phyloP scores from a whole-genome alignment of 1,140 invertebrate genomes.

The Doryteuthis pealeii region DNA sequence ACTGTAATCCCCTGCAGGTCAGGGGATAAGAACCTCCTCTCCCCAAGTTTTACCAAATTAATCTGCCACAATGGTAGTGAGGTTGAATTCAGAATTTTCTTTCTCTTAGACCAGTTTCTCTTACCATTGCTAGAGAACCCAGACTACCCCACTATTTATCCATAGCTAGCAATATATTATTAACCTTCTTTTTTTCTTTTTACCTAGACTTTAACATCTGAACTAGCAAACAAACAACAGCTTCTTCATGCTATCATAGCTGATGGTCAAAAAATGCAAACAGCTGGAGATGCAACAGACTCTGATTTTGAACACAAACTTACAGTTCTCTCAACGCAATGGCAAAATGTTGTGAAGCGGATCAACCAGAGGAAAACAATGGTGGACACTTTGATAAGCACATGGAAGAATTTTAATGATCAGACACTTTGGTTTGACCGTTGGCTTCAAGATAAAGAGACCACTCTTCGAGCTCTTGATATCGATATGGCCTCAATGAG shows the following conservation, averaged over 20 bases:
- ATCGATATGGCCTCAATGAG: constrained; percentile 43
- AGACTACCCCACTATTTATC: too few relatives aligned
- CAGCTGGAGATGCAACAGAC: constrained; percentile 46
- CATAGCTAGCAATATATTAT: too few relatives aligned
- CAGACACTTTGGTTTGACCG: constrained; percentile 72
- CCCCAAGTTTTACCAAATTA: too few relatives aligned
- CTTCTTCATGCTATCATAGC: constrained; percentile 54
- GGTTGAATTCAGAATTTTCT: too few relatives aligned
- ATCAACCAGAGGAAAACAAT: constrained; percentile 78
- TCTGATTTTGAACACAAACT: constrained; percentile 67
- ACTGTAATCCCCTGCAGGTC: too few relatives aligned
- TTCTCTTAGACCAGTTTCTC: too few relatives aligned
- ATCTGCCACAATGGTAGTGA: too few relatives aligned
- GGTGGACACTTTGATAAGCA: constrained; percentile 70
- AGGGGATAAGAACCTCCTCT: too few relatives aligned
- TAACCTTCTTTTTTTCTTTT: too few relatives aligned
- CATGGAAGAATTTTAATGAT: constrained; percentile 81
- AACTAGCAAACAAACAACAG: constrained; percentile 52
- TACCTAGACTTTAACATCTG: constrained; percentile 50
- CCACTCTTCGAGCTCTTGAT: constrained; percentile 69
- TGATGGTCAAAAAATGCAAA: constrained; percentile 54
- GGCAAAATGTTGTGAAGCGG: constrained; percentile 79
- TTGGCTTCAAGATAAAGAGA: constrained; percentile 78
- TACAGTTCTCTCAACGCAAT: constrained; percentile 76
- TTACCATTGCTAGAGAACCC: too few relatives aligned